A percentile compares a stretch with the other conserved stretches of the same genome.
These are phyloP conservation scores for Balaenoptera acutorostrata DNA, from an alignment of 2,113 vertebrate species.

Conservation along the genomic window DNA sequence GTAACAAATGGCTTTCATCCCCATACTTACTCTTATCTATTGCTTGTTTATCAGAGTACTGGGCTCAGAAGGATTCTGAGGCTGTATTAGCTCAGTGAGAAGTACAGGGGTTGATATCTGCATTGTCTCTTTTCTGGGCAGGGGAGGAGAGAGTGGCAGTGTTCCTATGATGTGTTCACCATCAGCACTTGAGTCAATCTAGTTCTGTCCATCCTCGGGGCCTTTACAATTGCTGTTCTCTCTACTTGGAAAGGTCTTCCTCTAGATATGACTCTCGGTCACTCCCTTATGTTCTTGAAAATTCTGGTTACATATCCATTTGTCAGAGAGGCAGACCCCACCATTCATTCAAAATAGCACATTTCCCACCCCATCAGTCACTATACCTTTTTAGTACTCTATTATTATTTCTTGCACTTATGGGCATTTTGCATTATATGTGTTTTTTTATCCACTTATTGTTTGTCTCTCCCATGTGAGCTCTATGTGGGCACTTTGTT, in stretches of 20 bases:
- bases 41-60: background rate
- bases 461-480: background rate
- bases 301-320: background rate
- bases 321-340: background rate
- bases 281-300: background rate
- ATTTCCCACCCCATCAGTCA: background rate
- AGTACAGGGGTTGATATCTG: background rate
- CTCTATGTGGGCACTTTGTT: background rate
- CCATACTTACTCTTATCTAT: background rate
- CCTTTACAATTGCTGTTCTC: background rate
- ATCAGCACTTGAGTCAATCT: background rate
- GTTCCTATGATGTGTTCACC: background rate
- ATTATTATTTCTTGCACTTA: background rate
- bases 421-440: background rate
- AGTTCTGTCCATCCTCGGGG: background rate
- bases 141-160: no score
- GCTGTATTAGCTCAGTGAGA: background rate
- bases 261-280: background rate
- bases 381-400: background rate
- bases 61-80: background rate
- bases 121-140: background rate
- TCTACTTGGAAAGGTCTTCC: background rate
- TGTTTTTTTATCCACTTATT: background rate
- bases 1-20: background rate
- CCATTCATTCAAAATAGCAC: background rate